phyloP scores from a whole-genome alignment of 2,113 vertebrate genomes.

The human (Homo sapiens) region DNA sequence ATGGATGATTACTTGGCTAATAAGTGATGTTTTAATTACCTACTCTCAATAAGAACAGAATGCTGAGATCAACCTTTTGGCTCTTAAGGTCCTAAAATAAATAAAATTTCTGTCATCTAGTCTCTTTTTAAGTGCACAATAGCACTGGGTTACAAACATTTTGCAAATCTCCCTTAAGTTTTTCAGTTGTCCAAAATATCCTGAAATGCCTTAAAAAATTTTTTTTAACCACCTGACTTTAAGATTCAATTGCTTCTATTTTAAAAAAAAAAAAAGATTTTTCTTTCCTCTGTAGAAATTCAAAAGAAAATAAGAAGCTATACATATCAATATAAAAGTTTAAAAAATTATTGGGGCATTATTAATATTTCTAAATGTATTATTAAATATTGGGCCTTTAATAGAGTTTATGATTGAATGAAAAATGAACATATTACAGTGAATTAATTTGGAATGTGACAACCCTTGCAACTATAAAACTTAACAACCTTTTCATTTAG shows the following conservation, averaged over 20 bases:
- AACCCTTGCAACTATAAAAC: background rate
- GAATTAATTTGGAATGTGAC: background rate
- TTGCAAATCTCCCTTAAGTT: slow-evolving; percentile 20
- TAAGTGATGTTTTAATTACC: background rate
- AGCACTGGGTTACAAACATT: background rate
- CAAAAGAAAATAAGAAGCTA: background rate
- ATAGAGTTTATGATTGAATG: background rate
- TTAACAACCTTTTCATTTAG: background rate
- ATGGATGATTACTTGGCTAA: background rate
- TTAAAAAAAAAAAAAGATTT: background rate
- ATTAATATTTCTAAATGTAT: background rate
- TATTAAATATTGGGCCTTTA: background rate
- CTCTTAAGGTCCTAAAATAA: background rate
- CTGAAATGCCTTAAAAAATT: background rate
- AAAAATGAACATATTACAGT: background rate
- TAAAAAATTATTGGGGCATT: background rate
- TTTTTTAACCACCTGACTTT: background rate
- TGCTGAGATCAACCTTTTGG: background rate
- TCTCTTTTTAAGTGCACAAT: background rate
- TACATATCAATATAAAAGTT: background rate
- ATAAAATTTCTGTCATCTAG: background rate
- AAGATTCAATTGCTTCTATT: background rate
- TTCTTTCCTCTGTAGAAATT: background rate
- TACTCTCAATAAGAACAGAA: slow-evolving; percentile 7
- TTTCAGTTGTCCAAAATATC: background rate